phyloP scores from a whole-genome alignment of 2,113 vertebrate genomes.

The Rostratula benghalensis region DNA sequence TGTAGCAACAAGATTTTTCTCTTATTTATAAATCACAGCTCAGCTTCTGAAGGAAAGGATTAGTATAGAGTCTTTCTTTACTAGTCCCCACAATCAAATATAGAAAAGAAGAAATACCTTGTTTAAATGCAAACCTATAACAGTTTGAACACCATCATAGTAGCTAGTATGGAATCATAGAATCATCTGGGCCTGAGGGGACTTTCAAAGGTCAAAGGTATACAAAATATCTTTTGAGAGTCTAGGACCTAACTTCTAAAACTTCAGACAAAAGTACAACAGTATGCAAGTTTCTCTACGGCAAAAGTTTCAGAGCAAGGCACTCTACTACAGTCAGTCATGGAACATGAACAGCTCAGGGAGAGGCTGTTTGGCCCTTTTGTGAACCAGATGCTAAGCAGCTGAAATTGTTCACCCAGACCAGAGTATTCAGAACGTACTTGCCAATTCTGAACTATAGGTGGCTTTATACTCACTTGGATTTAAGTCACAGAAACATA shows the following conservation, averaged over 20 bases:
- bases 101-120: not conserved
- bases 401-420: not conserved
- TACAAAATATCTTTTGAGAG: not conserved
- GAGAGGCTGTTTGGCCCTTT: not conserved
- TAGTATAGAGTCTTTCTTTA: not conserved
- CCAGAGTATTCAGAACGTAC: not conserved
- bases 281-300: not conserved
- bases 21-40: not conserved
- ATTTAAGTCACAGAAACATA: not conserved
- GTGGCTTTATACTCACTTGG: not conserved
- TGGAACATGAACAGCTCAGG: not conserved
- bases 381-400: not conserved
- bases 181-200: too few species aligned
- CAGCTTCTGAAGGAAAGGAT: not conserved
- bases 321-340: not conserved
- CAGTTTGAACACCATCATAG: not conserved
- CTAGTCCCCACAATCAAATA: not conserved
- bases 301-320: not conserved
- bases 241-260: not conserved
- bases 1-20: constrained; percentile 20
- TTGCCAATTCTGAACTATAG: not conserved
- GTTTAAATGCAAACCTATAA: not conserved
- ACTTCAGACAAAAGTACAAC: not conserved
- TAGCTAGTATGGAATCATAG: too few species aligned
- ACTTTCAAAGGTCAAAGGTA: too few species aligned